Percentiles rank a stretch among this genome's conserved stretches.
Evolutionary conservation across 2,113 vertebrate genomes (phyloP).

Genomic region (Euleptes europaea): DNA sequence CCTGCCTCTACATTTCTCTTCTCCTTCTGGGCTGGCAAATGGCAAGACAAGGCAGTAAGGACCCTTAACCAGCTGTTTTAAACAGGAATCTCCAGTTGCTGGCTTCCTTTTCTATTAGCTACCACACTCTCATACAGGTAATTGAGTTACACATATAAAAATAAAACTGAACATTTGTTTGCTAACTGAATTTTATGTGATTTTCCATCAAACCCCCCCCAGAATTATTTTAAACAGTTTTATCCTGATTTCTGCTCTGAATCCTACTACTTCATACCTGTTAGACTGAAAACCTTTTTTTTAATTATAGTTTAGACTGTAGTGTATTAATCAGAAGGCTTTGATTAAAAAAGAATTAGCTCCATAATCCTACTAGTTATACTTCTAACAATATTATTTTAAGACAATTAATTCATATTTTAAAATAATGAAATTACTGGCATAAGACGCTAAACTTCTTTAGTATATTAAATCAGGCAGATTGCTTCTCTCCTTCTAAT

Average conservation of each 20-base stretch:
- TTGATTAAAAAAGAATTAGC: slow-evolving; percentile 64
- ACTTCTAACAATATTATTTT: slow-evolving; percentile 81
- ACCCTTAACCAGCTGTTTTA: no score
- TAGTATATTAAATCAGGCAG: slow-evolving; percentile 86
- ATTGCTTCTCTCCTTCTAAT: slow-evolving; percentile 87
- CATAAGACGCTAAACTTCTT: slow-evolving; percentile 80
- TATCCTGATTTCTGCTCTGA: slow-evolving; percentile 46
- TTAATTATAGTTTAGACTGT: slow-evolving; percentile 57
- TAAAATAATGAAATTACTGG: slow-evolving; percentile 84
- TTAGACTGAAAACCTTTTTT: slow-evolving; percentile 2
- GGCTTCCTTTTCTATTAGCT: not conserved
- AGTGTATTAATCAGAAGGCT: slow-evolving; percentile 52
- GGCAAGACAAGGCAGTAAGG: no score
- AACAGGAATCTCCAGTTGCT: not conserved
- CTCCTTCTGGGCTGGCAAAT: not conserved
- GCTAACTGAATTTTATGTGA: slow-evolving; percentile 52
- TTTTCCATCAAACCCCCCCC: slow-evolving; percentile 53
- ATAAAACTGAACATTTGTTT: not conserved
- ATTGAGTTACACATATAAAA: not conserved
- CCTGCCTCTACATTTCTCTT: not conserved
- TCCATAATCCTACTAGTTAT: slow-evolving; percentile 71
- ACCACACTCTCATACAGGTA: not conserved
- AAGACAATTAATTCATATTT: slow-evolving; percentile 85
- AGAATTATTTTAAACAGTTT: slow-evolving; percentile 56
- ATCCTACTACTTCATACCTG: slow-evolving; percentile 70